Percentiles rank a stretch among this genome's conserved stretches.
Evolutionary conservation across 2,888 invertebrate species (phyloP).

Genomic region (Tethea ocularis): DNA sequence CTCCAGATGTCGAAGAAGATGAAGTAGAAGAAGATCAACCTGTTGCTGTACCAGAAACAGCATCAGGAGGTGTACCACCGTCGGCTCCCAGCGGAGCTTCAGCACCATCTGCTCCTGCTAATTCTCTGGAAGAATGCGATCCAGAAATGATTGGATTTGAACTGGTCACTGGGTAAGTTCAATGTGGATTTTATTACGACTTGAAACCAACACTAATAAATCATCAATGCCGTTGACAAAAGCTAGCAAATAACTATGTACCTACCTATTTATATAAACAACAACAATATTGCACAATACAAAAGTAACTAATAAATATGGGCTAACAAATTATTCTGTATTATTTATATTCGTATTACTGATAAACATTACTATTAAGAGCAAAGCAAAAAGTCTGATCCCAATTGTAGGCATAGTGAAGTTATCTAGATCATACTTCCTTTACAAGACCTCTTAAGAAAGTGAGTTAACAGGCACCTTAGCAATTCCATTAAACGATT

Average conservation of each 20-base stretch:
- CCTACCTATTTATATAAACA: too few species aligned
- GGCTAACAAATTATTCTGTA: background rate
- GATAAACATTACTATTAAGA: slow-evolving; percentile 63
- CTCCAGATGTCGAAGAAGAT: slow-evolving; percentile 19
- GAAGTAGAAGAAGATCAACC: slow-evolving; percentile 40
- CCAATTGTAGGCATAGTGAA: slow-evolving; percentile 36
- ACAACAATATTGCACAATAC: too few species aligned
- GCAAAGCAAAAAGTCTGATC: slow-evolving; percentile 15
- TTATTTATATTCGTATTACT: slow-evolving; percentile 49
- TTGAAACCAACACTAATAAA: slow-evolving; percentile 5
- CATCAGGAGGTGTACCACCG: slow-evolving; percentile 73
- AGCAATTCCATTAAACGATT: slow-evolving; percentile 2
- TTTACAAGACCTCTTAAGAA: slow-evolving; percentile 17
- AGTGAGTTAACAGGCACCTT: slow-evolving; percentile 33
- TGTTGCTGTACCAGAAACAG: slow-evolving; percentile 71
- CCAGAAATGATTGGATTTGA: slow-evolving; percentile 96
- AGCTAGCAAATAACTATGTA: too few species aligned
- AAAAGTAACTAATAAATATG: too few species aligned
- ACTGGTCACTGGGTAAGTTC: slow-evolving; percentile 91
- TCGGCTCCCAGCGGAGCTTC: slow-evolving; percentile 78
- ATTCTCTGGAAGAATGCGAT: slow-evolving; percentile 90
- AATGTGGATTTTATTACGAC: slow-evolving; percentile 21
- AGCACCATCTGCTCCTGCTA: slow-evolving; percentile 81
- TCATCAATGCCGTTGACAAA: too few species aligned
- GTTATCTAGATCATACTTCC: slow-evolving; percentile 60